Evolutionary conservation across 2,797 vertebrate species (phyloP).

Genomic region (Cossypha heuglini): DNA sequence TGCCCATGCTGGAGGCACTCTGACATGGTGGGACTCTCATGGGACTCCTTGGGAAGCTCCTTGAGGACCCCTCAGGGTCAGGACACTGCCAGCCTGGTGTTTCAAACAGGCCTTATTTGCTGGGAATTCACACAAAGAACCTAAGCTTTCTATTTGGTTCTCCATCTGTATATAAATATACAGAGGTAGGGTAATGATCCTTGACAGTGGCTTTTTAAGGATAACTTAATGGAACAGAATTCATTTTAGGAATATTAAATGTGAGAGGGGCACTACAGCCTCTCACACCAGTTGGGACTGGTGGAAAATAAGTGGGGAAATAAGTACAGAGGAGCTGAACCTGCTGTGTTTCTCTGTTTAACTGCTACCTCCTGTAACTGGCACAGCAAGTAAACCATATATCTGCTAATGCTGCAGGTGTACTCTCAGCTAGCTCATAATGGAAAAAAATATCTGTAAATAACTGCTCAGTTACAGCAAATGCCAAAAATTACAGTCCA

Average conservation of each 20-base stretch:
- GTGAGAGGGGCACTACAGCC: neutral
- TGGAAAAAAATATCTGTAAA: conserved; percentile 50
- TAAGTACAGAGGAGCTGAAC: neutral
- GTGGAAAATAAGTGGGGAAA: neutral
- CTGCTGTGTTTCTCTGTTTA: neutral
- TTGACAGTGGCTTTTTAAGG: neutral
- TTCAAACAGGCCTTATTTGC: neutral
- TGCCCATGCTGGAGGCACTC: neutral
- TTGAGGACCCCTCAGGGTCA: neutral
- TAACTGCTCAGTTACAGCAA: conserved; percentile 42
- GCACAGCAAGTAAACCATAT: neutral
- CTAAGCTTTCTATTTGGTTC: neutral
- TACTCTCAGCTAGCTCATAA: conserved; percentile 6
- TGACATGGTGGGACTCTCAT: neutral
- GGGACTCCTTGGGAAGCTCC: neutral
- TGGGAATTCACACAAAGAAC: neutral
- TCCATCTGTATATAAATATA: neutral
- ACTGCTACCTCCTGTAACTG: conserved; percentile 7
- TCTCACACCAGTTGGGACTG: neutral
- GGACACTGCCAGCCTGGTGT: neutral
- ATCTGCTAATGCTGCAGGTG: conserved; percentile 43
- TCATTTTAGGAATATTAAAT: neutral
- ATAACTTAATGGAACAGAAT: neutral
- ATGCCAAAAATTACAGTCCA: conserved; percentile 22
- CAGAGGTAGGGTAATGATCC: neutral